Evolutionary conservation across 92 coral and sea anemone genomes (phyloP).

Genomic region (Phymanthus crucifer): DNA sequence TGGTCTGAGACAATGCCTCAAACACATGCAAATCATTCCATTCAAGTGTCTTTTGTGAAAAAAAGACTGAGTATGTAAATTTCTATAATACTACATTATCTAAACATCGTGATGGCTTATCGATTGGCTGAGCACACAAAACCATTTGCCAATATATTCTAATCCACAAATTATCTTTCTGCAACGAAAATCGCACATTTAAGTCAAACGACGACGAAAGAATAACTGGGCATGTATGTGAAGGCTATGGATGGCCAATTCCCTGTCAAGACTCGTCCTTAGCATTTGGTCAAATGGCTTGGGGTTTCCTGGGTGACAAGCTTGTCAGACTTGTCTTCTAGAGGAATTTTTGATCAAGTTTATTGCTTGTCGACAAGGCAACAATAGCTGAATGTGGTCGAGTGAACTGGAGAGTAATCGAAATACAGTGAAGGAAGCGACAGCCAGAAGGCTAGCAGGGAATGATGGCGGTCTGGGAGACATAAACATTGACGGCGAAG

Average conservation of each 20-base stretch:
- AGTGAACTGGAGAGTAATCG: constrained; percentile 8
- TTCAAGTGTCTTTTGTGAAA: background rate
- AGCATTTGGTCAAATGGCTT: background rate
- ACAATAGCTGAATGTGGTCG: constrained; percentile 39
- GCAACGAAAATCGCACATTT: background rate
- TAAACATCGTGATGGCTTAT: constrained; percentile 14
- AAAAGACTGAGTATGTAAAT: constrained; percentile 26
- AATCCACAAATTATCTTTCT: constrained; percentile 12
- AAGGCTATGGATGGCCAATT: too few species aligned
- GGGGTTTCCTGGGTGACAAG: background rate
- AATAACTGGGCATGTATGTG: background rate
- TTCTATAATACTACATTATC: constrained; percentile 1
- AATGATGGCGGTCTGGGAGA: constrained; percentile 11
- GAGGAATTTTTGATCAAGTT: constrained; percentile 18
- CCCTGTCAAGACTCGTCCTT: background rate
- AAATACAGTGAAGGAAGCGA: background rate
- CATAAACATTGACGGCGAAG: constrained; percentile 11
- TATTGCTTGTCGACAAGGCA: constrained; percentile 19
- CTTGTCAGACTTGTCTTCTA: background rate
- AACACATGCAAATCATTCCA: background rate
- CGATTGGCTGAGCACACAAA: constrained; percentile 41
- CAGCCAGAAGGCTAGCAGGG: background rate
- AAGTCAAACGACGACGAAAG: background rate
- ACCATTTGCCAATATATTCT: constrained; percentile 27
- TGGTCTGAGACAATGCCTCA: background rate